Conservation (phyloP, 2,113 vertebrate species). For the Clarias batrachus region DNA sequence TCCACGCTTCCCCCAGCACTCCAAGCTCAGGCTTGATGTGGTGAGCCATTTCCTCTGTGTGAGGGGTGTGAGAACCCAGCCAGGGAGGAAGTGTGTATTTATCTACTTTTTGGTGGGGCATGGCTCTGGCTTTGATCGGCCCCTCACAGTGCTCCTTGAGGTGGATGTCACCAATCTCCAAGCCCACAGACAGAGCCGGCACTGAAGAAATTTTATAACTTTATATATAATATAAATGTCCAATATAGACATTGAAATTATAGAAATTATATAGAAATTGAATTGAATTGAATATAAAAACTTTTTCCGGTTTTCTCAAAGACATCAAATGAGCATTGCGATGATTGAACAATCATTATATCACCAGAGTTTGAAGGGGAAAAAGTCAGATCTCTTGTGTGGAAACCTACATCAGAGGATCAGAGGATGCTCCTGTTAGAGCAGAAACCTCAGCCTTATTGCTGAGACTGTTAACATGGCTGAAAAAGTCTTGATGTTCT, state of each 20-base stretch:
- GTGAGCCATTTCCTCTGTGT: constrained; percentile 71
- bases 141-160: background rate
- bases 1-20: constrained; percentile 58
- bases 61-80: constrained; percentile 70
- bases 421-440: background rate
- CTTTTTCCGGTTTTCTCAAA: background rate
- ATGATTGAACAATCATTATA: background rate
- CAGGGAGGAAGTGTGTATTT: constrained; percentile 75
- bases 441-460: background rate
- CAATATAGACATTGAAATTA: too few relatives aligned
- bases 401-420: background rate
- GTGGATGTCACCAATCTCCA: constrained; percentile 4
- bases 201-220: background rate
- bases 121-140: constrained; percentile 69
- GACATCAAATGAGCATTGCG: background rate
- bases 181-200: background rate
- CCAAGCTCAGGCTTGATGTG: constrained; percentile 70
- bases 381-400: background rate
- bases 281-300: too few relatives aligned
- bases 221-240: too few relatives aligned
- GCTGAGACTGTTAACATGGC: background rate
- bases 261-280: too few relatives aligned
- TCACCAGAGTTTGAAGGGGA: background rate
- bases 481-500: background rate
- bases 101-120: constrained; percentile 73